Percentiles rank a stretch among this genome's conserved stretches.
Evolutionary conservation across 2,888 invertebrate genomes (phyloP).

Genomic region (Hyposoter didymator): DNA sequence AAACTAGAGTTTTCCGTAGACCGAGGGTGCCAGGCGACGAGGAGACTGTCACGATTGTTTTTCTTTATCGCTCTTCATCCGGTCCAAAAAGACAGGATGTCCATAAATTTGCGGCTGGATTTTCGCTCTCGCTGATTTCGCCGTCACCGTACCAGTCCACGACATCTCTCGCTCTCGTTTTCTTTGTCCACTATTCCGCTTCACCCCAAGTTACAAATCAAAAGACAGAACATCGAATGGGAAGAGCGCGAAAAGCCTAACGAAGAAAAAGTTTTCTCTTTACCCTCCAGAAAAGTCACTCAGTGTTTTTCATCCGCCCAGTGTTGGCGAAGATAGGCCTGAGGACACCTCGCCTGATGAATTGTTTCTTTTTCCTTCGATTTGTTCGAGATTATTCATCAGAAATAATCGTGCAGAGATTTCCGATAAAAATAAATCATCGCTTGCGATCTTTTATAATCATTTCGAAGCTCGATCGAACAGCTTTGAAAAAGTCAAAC

Average conservation of each 20-base stretch:
- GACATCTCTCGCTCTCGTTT: neutral
- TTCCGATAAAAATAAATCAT: neutral
- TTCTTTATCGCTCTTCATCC: conserved; percentile 62
- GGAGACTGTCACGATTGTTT: conserved; percentile 63
- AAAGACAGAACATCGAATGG: conserved; percentile 31
- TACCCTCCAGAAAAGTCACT: conserved; percentile 58
- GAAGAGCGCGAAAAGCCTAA: conserved; percentile 39
- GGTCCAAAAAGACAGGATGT: conserved; percentile 52
- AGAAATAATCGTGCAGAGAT: neutral
- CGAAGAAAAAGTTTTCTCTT: conserved; percentile 64
- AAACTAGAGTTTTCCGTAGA: conserved; percentile 35
- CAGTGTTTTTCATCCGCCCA: conserved; percentile 59
- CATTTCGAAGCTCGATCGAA: neutral
- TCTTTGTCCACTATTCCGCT: conserved; percentile 15
- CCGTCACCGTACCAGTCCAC: conserved; percentile 24
- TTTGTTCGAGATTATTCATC: neutral
- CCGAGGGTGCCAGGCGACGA: conserved; percentile 55
- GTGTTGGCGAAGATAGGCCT: conserved; percentile 48
- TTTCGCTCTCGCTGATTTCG: conserved; percentile 60
- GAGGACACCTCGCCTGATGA: conserved; percentile 29
- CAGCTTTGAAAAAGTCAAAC: neutral
- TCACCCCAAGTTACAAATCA: conserved; percentile 44
- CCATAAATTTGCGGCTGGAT: conserved; percentile 60
- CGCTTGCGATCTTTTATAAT: neutral
- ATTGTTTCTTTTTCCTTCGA: conserved; percentile 50